These are phyloP conservation scores for Pecten maximus DNA, from an alignment of 2,888 invertebrate genomes.

Conservation along the genomic window DNA sequence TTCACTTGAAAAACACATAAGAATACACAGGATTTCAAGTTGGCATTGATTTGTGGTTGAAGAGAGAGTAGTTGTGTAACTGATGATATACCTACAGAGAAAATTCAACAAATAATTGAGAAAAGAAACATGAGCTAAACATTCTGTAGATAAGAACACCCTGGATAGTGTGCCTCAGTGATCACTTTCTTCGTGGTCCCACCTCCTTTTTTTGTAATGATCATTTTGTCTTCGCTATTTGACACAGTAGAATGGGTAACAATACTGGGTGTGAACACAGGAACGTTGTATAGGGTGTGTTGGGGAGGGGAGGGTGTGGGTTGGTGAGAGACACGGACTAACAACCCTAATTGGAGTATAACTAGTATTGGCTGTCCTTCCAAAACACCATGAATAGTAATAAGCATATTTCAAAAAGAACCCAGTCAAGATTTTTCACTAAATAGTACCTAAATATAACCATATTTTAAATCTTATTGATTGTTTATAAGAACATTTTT, in stretches of 20 bases:
- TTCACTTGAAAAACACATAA: background rate
- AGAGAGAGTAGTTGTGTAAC: no score
- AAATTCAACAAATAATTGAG: background rate
- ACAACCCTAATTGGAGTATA: constrained; percentile 20
- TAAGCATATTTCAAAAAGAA: background rate
- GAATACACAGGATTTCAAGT: background rate
- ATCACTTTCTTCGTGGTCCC: background rate
- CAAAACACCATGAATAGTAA: background rate
- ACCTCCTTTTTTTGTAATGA: constrained; percentile 20
- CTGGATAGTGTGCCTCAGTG: background rate
- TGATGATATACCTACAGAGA: background rate
- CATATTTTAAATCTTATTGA: background rate
- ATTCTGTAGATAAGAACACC: background rate
- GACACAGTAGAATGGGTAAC: constrained; percentile 13
- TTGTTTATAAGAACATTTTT: background rate
- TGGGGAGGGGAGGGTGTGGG: background rate
- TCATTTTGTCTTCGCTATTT: constrained; percentile 12
- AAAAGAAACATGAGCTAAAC: background rate
- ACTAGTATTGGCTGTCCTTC: background rate
- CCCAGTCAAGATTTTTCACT: background rate
- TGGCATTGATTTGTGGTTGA: background rate
- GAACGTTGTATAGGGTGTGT: background rate
- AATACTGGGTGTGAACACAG: constrained; percentile 19
- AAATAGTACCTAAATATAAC: background rate
- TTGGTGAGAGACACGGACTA: background rate